phyloP scores from a whole-genome alignment of 2,888 invertebrate genomes.

The Selenia dentaria region DNA sequence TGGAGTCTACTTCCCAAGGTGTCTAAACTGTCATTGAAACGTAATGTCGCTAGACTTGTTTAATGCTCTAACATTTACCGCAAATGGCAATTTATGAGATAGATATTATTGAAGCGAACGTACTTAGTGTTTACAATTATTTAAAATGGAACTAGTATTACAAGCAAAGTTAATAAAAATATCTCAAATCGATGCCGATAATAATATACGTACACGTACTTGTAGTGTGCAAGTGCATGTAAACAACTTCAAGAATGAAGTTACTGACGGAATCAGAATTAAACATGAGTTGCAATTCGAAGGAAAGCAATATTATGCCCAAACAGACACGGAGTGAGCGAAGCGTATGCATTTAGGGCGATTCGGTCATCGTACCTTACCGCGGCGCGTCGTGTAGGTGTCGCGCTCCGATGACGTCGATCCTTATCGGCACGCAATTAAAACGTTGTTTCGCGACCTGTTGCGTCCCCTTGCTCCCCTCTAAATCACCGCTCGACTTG shows the following conservation, averaged over 20 bases:
- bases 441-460: constrained; percentile 82
- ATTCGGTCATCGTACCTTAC: constrained; percentile 74
- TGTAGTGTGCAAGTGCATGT: not conserved
- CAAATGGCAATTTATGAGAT: constrained; percentile 14
- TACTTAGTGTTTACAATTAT: not conserved
- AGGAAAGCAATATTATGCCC: constrained; percentile 20
- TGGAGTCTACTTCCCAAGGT: constrained; percentile 57
- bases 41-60: constrained; percentile 48
- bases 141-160: not conserved
- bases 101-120: constrained; percentile 10
- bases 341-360: constrained; percentile 64
- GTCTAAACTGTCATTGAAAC: constrained; percentile 62
- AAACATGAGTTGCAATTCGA: constrained; percentile 27
- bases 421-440: constrained; percentile 79
- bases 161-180: not conserved
- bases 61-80: constrained; percentile 17
- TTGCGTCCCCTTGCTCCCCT: constrained; percentile 65
- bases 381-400: constrained; percentile 53
- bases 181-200: constrained; percentile 3
- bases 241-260: constrained; percentile 2
- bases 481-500: constrained; percentile 48
- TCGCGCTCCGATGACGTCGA: constrained; percentile 76
- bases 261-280: constrained; percentile 2
- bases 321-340: constrained; percentile 35
- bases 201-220: no score